Percentiles rank a stretch among this genome's conserved stretches.
Evolutionary conservation across 2,797 vertebrate genomes (phyloP).

Genomic region (Danio tinwini): DNA sequence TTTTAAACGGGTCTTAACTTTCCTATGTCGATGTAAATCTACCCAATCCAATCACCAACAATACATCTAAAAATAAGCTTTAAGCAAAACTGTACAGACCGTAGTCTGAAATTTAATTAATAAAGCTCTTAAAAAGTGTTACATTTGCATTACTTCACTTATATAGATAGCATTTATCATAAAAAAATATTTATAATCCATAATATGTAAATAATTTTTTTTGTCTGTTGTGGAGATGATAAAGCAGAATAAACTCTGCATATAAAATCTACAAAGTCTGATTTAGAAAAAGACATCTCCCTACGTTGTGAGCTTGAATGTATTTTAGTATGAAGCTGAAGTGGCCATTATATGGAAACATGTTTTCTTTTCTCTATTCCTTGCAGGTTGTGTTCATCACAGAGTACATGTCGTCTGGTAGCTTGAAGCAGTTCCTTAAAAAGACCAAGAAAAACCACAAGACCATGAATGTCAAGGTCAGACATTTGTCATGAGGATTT

Average conservation of each 20-base stretch:
- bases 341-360: background rate
- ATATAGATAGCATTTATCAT: background rate
- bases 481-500: background rate
- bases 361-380: background rate
- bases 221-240: background rate
- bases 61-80: no score
- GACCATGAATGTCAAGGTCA: slow-evolving; percentile 92
- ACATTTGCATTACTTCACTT: background rate
- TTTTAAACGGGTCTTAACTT: no score
- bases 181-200: background rate
- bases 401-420: slow-evolving; percentile 92
- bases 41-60: no score
- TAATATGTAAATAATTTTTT: background rate
- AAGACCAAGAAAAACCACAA: slow-evolving; percentile 95
- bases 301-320: no score
- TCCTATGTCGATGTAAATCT: no score
- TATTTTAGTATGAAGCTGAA: background rate
- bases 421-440: slow-evolving; percentile 91
- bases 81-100: no score
- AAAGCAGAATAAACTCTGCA: no score
- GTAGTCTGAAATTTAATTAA: no score
- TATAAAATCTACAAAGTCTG: no score
- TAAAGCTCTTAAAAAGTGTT: no score
- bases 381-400: slow-evolving; percentile 91
- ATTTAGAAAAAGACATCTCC: no score